Percentiles rank a stretch among this genome's conserved stretches.
Evolutionary conservation across 1,140 invertebrate genomes (phyloP).

Genomic region (Cydia strobilella): DNA sequence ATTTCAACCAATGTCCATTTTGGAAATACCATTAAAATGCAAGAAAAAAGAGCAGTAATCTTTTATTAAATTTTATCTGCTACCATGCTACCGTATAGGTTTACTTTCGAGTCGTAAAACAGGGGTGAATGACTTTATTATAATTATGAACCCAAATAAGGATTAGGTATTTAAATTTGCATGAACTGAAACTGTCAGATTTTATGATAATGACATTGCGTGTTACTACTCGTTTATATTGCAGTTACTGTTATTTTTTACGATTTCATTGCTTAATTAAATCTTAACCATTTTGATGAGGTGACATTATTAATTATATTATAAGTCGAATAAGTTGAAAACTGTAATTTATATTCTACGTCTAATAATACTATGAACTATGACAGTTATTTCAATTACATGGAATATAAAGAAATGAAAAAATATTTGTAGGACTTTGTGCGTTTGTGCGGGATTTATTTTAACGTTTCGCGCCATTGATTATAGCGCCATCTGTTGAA

Average conservation of each 20-base stretch:
- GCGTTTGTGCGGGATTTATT: background rate
- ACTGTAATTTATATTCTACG: no score
- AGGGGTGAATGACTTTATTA: conserved; percentile 15
- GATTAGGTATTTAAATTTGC: background rate
- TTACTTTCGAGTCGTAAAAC: conserved; percentile 13
- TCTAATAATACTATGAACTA: no score
- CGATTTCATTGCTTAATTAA: background rate
- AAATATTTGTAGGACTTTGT: conserved; percentile 2
- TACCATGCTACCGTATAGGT: background rate
- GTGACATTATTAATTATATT: no score
- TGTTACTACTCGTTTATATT: no score
- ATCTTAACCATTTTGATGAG: no score
- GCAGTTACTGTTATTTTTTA: background rate
- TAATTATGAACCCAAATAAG: conserved; percentile 2
- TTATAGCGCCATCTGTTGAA: conserved; percentile 6
- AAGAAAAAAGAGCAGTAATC: background rate
- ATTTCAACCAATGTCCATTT: background rate
- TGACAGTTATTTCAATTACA: no score
- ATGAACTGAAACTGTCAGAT: background rate
- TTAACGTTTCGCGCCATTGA: conserved; percentile 18
- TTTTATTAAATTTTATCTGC: no score
- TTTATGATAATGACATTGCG: conserved; percentile 4
- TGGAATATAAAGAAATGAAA: no score
- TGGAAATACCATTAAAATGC: background rate
- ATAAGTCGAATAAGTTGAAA: no score